phyloP scores from a whole-genome alignment of 2,888 invertebrate genomes.

The Adela reaumurella region DNA sequence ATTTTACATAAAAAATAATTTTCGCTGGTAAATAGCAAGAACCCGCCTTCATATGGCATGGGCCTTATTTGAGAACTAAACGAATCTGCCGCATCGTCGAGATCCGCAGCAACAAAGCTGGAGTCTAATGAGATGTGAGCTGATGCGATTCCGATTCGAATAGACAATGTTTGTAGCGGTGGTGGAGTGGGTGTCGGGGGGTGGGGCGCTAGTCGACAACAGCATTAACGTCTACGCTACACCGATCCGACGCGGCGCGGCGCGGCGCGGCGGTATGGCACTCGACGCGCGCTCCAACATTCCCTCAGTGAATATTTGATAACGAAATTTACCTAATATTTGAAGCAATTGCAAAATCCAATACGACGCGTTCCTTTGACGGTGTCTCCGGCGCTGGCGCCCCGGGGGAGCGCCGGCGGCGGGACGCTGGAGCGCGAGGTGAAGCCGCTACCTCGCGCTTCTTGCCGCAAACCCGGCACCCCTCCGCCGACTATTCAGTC shows the following conservation, averaged over 20 bases:
- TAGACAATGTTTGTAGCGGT: too few species aligned
- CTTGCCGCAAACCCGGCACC: slow-evolving; percentile 14
- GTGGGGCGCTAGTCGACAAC: slow-evolving; percentile 21
- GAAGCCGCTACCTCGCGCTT: slow-evolving; percentile 13
- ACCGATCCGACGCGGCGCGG: slow-evolving; percentile 45
- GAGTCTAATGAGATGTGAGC: too few species aligned
- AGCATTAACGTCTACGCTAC: slow-evolving; percentile 9
- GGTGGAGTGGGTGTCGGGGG: slow-evolving; percentile 8
- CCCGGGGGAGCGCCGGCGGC: slow-evolving; percentile 17
- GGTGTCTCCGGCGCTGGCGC: slow-evolving; percentile 4
- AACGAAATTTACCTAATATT: background rate
- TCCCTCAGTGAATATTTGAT: slow-evolving; percentile 54
- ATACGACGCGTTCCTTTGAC: background rate
- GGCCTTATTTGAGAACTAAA: too few species aligned
- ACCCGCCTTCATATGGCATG: too few species aligned
- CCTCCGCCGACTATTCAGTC: slow-evolving; percentile 38
- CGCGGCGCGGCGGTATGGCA: slow-evolving; percentile 36
- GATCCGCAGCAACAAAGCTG: too few species aligned
- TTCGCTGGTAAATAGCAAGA: background rate
- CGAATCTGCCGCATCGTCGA: too few species aligned
- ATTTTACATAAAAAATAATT: too few species aligned
- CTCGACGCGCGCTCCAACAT: slow-evolving; percentile 25
- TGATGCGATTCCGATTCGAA: too few species aligned
- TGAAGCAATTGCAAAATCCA: background rate
- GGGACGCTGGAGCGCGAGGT: background rate